These are phyloP conservation scores for Saguinus midas DNA, from an alignment of 2,113 vertebrate genomes.

Conservation along the genomic window DNA sequence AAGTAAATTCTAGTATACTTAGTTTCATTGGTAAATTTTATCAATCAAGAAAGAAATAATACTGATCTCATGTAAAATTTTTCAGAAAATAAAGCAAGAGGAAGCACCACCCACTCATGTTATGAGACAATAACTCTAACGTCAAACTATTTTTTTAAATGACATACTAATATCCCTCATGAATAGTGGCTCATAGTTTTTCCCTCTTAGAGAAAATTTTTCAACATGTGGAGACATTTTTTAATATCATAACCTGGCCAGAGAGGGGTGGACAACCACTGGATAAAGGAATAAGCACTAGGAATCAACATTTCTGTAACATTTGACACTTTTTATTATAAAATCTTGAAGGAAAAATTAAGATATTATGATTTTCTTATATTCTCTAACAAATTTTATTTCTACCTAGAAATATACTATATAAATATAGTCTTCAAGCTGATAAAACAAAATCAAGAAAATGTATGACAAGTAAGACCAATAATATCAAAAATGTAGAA, in stretches of 20 bases:
- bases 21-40: background rate
- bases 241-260: background rate
- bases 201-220: background rate
- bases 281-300: background rate
- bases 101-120: background rate
- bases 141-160: background rate
- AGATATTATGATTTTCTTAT: background rate
- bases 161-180: background rate
- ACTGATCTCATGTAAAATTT: background rate
- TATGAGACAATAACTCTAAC: background rate
- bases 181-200: background rate
- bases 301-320: background rate
- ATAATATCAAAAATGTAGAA: background rate
- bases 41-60: background rate
- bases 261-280: background rate
- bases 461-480: background rate
- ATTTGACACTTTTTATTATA: background rate
- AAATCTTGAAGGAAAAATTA: background rate
- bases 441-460: background rate
- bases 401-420: background rate
- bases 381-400: constrained; percentile 28
- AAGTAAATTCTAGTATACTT: background rate
- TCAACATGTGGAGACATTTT: background rate
- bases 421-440: background rate
- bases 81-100: background rate